Base-by-base conservation (phyloP, 2,797 vertebrate species). In the Alouatta caraya region DNA sequence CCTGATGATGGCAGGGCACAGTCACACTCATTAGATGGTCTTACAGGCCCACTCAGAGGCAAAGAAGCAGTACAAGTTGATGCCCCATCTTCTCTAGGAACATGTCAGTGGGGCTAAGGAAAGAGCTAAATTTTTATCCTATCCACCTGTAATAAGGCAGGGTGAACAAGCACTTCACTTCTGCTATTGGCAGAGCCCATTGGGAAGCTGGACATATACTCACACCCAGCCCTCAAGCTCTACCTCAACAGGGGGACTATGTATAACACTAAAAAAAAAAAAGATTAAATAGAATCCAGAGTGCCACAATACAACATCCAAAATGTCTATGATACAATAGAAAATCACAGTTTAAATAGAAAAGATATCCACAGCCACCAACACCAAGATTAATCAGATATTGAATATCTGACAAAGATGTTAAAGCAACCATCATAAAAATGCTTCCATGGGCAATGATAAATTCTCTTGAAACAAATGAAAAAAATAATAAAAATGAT, bases 351-450 rank as follows among this genome's bases (percentile, higher is more conserved):
- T 0, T 52, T 50, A 73, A 28, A 21, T 11, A 84, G 50, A 67
- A 64, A 88, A 88, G 67, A 87, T 13, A 88, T 37, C 22, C 8
- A 42, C 24, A 55, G 39, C 42, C 11, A 50, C 42, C 28, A 85
- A 94, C 24, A 59, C n/a, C 33, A 75, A 90, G 28, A 73, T 48
- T 42, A 88, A 85, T 95, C 50, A 85, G 46, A 95, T 42, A 81
- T 7, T 88, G 61, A 55, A 83, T 84, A 92, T 37, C 26, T 73
- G 50, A 80, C 42, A 48, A 90, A 21, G 50, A 61, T 67, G 64
- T 88, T 93, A 94, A 92, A 88, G 42, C 61, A 96, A 84, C 28
- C 8, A 81, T 76, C 64, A 87, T 22, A 88, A 88, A 92, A 90
- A 90, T 73, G 44, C 28, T 84, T 90, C 28, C 67, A 76, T 4